Evolutionary conservation across 2,797 vertebrate species (phyloP).

Genomic region (Poecile montanus): DNA sequence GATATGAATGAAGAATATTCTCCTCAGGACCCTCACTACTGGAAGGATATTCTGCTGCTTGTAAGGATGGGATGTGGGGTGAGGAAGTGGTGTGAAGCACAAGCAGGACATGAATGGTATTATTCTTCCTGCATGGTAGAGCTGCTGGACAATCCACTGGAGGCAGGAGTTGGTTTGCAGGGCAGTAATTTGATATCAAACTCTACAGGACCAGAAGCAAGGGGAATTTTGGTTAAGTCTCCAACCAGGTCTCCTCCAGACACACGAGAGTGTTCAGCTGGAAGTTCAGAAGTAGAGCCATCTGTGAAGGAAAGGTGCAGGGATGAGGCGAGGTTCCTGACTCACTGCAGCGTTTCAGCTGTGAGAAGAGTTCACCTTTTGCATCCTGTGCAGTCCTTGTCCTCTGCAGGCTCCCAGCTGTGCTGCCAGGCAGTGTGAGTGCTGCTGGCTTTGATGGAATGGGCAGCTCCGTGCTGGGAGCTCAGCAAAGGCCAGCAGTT

Average conservation of each 20-base stretch:
- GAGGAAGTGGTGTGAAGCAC: not conserved
- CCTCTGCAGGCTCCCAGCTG: not conserved
- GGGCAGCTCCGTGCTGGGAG: conserved; percentile 4
- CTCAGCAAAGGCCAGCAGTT: conserved; percentile 28
- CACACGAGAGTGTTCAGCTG: not conserved
- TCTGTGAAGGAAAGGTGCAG: not conserved
- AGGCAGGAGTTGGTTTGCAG: not conserved
- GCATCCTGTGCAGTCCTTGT: not conserved
- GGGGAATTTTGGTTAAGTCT: not conserved
- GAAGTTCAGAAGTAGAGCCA: not conserved
- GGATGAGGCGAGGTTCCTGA: not conserved
- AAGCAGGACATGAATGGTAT: not conserved
- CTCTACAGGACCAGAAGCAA: not conserved
- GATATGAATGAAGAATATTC: not conserved
- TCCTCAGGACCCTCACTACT: not conserved
- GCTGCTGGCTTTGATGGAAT: not conserved
- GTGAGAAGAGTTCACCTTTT: not conserved
- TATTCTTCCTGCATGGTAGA: not conserved
- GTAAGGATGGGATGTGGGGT: not conserved
- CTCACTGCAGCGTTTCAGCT: not conserved
- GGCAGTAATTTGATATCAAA: not conserved
- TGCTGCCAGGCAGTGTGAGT: not conserved
- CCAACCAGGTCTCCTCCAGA: not conserved
- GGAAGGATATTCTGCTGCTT: not conserved
- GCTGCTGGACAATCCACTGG: not conserved